These are phyloP conservation scores for Magallana gigas DNA, from an alignment of 1,140 invertebrate species.

Conservation along the genomic window DNA sequence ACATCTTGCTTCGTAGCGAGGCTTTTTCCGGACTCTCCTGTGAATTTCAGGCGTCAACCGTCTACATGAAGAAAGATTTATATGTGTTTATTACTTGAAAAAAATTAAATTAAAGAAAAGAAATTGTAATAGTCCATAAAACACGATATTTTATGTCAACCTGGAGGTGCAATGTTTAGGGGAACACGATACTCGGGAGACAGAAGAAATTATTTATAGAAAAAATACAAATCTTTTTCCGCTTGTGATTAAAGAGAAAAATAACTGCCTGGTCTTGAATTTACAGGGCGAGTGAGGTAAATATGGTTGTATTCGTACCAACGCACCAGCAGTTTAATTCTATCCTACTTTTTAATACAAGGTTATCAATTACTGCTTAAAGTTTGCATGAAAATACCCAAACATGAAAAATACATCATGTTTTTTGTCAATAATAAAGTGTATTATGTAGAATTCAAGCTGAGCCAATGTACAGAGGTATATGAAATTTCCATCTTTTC, in stretches of 20 bases:
- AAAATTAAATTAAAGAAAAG: slow-evolving; percentile 32
- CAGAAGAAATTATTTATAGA: not conserved
- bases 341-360: not conserved
- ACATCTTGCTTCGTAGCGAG: slow-evolving; percentile 3
- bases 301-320: too few species aligned
- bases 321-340: not conserved
- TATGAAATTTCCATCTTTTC: not conserved
- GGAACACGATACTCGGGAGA: slow-evolving; percentile 2
- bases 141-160: slow-evolving; percentile 32
- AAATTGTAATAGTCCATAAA: slow-evolving; percentile 19
- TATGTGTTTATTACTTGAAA: slow-evolving; percentile 26
- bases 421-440: not conserved
- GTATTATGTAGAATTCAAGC: not conserved
- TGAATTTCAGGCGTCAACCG: slow-evolving; percentile 34
- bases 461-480: not conserved
- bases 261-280: not conserved
- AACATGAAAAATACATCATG: not conserved
- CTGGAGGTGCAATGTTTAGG: not conserved
- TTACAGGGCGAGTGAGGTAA: too few species aligned
- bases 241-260: not conserved
- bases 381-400: not conserved
- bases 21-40: slow-evolving; percentile 11
- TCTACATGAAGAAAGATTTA: slow-evolving; percentile 32
- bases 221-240: not conserved
- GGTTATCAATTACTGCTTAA: slow-evolving; percentile 24